Evolutionary conservation across 1,140 invertebrate genomes (phyloP), one percentile per base, ranked within the genome.

Genomic region (Nylanderia fulva): DNA sequence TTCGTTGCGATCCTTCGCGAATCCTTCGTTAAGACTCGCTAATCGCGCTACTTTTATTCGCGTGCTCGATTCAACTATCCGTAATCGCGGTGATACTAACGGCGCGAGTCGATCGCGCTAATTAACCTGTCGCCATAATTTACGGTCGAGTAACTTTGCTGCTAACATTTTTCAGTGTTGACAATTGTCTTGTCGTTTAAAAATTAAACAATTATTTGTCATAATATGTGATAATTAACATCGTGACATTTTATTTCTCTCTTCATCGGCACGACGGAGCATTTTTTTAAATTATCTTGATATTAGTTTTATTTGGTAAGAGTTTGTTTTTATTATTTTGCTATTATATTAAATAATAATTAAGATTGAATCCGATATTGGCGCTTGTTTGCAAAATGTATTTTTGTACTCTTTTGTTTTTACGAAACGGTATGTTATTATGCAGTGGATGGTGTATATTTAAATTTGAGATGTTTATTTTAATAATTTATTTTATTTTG

Each of bases 21-120:
- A 64, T 24, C 42, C 15, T 48, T 84, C 79, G 85, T 84, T 88
- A 88, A n/a, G 56, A 83, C 42, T 84, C 86, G 52, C 29, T 79
- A 85, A 88, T 76, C 84, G 76, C 63, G 63, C 15, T 63, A 48
- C 45, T 48, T 48, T 27, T 54, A 77, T 54, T 66, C 24, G 54
- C 77, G 66, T 82, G 77, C 42, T 29, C 56, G 71, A 84, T 39
- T 48, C 18, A 48, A 52, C 42, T 36, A 42, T 27, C 42, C 71
- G 27, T 42, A 21, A 75, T 77, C 39, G 29, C 29, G 42, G 21
- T 42, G 9, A 36, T 66, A 52, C 63, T 77, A 52, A 58, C 39
- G 27, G 27, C 63, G 33, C 39, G 33, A 80, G 77, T 82, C 77
- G 52, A 82, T 82, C 39, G 77, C 36, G 66, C 7, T 82, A 71